Evolutionary conservation across 2,113 vertebrate genomes (phyloP).

Genomic region (Myotis lucifugus): DNA sequence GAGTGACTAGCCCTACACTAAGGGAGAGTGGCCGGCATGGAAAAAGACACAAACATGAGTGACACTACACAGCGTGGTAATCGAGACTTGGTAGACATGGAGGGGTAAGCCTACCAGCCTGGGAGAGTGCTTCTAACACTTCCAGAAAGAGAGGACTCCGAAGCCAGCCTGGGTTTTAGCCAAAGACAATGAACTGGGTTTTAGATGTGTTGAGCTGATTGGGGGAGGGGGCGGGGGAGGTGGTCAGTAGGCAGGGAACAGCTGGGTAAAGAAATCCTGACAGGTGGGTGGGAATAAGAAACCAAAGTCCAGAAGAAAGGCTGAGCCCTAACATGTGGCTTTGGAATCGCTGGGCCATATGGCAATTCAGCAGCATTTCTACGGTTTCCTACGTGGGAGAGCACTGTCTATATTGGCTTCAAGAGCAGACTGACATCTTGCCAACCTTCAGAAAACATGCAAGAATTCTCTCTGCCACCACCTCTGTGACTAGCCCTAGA

Average conservation of each 20-base stretch:
- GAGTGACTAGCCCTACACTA: rapidly evolving
- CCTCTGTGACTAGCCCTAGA: background rate
- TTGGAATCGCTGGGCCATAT: background rate
- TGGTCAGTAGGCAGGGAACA: background rate
- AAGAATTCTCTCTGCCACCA: background rate
- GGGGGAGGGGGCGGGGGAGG: no score
- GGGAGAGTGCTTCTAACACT: background rate
- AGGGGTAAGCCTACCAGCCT: background rate
- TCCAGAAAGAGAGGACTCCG: background rate
- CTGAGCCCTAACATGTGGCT: background rate
- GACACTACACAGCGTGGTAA: rapidly evolving
- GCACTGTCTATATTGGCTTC: background rate
- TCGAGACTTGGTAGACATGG: background rate
- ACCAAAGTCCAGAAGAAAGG: background rate
- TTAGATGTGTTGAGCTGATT: background rate
- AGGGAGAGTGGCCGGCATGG: no score
- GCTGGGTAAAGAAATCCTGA: background rate
- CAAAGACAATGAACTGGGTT: background rate
- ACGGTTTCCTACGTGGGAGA: background rate
- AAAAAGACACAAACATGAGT: background rate
- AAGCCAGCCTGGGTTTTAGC: background rate
- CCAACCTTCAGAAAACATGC: background rate
- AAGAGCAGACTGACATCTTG: background rate
- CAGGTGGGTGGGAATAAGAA: background rate
- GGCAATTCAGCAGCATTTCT: background rate